These are phyloP conservation scores for Chloropsis hardwickii DNA, from an alignment of 2,113 vertebrate genomes.

Conservation along the genomic window DNA sequence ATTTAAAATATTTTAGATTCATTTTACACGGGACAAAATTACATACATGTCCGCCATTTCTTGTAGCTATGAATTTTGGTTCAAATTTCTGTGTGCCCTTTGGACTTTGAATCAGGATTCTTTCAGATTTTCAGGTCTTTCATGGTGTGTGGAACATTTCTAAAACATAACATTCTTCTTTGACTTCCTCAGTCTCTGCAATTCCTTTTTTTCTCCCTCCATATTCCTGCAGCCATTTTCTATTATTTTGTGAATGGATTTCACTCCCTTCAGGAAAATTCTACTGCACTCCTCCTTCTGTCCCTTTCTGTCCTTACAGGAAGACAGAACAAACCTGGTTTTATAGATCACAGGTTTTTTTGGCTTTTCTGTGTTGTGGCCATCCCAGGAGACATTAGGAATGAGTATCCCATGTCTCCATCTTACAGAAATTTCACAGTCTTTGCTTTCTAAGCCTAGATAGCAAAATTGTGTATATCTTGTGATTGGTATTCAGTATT, in stretches of 20 bases:
- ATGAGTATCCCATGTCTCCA: neutral
- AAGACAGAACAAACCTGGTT: neutral
- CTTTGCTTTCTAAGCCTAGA: neutral
- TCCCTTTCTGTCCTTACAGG: neutral
- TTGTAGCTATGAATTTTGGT: neutral
- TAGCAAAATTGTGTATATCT: neutral
- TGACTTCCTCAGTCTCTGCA: neutral
- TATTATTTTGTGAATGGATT: neutral
- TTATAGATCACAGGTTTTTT: neutral
- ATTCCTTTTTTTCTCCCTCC: fast-evolving
- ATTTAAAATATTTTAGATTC: neutral
- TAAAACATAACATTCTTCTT: neutral
- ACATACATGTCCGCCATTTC: neutral
- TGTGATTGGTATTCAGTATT: neutral
- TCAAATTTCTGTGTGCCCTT: neutral
- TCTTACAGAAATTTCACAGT: neutral
- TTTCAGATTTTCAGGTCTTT: neutral
- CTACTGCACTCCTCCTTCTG: neutral
- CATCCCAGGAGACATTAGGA: neutral
- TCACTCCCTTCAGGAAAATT: neutral
- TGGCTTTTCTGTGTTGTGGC: neutral
- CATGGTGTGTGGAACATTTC: neutral
- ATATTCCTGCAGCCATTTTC: neutral
- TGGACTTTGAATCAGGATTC: neutral
- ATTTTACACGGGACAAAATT: neutral